A percentile compares a stretch with the other conserved stretches of the same genome.
These are phyloP conservation scores for Aspidiotus rigidus DNA, from an alignment of 2,888 invertebrate species.

Conservation along the genomic window DNA sequence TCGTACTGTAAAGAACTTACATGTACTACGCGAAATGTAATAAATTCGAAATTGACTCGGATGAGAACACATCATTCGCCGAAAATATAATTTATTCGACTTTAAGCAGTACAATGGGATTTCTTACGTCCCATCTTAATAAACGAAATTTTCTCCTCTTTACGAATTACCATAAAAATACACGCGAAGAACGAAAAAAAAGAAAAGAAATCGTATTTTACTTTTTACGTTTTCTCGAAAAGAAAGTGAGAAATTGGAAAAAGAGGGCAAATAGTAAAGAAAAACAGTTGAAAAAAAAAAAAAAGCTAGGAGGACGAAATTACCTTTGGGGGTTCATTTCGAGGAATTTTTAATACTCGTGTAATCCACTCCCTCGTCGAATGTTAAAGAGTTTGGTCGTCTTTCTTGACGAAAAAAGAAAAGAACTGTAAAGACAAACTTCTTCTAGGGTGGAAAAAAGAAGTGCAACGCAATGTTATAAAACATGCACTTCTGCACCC, in stretches of 20 bases:
- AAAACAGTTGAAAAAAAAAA: not conserved
- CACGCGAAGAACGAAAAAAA: no score
- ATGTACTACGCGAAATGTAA: not conserved
- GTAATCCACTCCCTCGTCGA: slow-evolving; percentile 19
- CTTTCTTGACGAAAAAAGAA: not conserved
- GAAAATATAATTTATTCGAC: slow-evolving; percentile 27
- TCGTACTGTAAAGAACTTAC: not conserved
- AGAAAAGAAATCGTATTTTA: slow-evolving; percentile 29
- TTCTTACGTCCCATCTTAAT: slow-evolving; percentile 33
- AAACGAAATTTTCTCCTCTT: slow-evolving; percentile 33
- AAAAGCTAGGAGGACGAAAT: slow-evolving; percentile 12
- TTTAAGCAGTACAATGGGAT: slow-evolving; percentile 32
- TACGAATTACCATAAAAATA: slow-evolving; percentile 31
- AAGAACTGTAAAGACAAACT: no score
- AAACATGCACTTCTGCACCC: no score
- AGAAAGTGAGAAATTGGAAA: not conserved
- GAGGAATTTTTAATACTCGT: slow-evolving; percentile 30
- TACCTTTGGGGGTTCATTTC: slow-evolving; percentile 34
- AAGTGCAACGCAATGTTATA: no score
- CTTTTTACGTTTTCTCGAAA: slow-evolving; percentile 8
- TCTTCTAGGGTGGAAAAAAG: no score
- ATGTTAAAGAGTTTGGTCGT: slow-evolving; percentile 20
- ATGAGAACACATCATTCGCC: not conserved
- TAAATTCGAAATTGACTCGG: slow-evolving; percentile 17
- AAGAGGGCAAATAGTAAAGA: slow-evolving; percentile 9